phyloP scores from a whole-genome alignment of 2,797 vertebrate genomes.

The Sibirionetta formosa region DNA sequence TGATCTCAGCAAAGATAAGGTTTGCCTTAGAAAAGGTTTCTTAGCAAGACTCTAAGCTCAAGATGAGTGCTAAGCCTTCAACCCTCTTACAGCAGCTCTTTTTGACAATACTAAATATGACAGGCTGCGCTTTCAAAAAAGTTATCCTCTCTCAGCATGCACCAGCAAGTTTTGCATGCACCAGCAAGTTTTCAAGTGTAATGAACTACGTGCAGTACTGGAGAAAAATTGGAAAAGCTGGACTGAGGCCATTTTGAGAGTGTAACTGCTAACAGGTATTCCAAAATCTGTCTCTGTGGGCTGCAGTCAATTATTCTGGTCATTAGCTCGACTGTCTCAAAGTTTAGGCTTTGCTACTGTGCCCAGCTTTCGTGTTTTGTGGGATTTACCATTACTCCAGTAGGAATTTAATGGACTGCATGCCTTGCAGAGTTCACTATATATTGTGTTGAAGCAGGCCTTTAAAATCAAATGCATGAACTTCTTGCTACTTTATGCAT shows the following conservation, averaged over 20 bases:
- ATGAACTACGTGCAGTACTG: neutral
- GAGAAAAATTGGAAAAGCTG: constrained; percentile 14
- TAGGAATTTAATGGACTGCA: constrained; percentile 30
- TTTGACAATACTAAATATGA: constrained; percentile 31
- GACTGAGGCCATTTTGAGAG: constrained; percentile 39
- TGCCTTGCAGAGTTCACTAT: neutral
- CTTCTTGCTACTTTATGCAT: neutral
- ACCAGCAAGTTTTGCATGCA: constrained; percentile 30
- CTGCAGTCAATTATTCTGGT: constrained; percentile 37
- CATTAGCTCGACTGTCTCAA: neutral
- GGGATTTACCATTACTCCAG: constrained; percentile 21
- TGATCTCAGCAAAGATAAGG: constrained; percentile 64
- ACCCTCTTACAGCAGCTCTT: constrained; percentile 37
- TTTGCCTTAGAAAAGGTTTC: constrained; percentile 45
- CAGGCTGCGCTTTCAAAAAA: neutral
- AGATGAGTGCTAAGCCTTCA: constrained; percentile 35
- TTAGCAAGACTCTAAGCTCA: constrained; percentile 25
- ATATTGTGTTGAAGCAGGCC: neutral
- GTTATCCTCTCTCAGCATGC: neutral
- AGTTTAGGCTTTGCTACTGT: constrained; percentile 20
- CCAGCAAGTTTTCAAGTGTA: constrained; percentile 25
- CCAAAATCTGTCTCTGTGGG: constrained; percentile 29
- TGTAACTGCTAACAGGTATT: constrained; percentile 15
- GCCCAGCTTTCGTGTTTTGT: constrained; percentile 8
- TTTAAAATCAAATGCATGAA: neutral